Evolutionary conservation across 2,797 vertebrate species (phyloP), one percentile per base, ranked within the genome.

Genomic region (Pampus argenteus): DNA sequence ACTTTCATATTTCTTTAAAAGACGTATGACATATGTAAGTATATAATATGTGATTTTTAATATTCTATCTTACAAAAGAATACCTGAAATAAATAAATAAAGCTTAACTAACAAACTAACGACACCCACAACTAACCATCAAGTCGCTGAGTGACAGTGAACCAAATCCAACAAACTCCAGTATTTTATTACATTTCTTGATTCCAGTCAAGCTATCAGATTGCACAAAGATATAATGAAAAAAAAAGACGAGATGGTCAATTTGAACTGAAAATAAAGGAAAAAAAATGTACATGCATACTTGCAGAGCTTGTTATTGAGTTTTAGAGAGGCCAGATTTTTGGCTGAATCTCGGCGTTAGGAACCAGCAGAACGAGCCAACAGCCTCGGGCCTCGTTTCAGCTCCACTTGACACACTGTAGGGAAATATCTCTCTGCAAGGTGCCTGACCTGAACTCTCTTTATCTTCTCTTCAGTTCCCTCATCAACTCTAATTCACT

Each of bases 311-410:
- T 5, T 10, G 49, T 79, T 66, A 6, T 40, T 25, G 2, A 49
- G 71, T 18, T 61, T 74, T 67, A 3, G 55, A 61, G 55, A 4
- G 0, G 18, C 55, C 78, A 84, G 75, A 82, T 82, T 82, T 76
- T 67, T 78, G 76, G 80, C 80, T 55, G 61, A 71, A 57, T 38
- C 31, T 69, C 36, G 56, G 44, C 17, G 65, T 56, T 42, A 17
- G 25, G 58, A 63, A 59, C 50, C 66, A 25, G 50, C 29, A 62
- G 64, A 76, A 69, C 38, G 49, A 76, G 63, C 69, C 72, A 76
- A 80, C 66, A 59, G 57, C 82, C 81, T 38, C 31, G 5, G 83
- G 84, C 76, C 34, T 22, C 1, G 0, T 65, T n/a, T 64, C 38
- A 23, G 26, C 45, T 66, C n/a, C 61, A 23, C 49, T 55, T 66